Evolutionary conservation across 2,888 invertebrate genomes (phyloP).

Genomic region (Allophyes oxyacanthae): DNA sequence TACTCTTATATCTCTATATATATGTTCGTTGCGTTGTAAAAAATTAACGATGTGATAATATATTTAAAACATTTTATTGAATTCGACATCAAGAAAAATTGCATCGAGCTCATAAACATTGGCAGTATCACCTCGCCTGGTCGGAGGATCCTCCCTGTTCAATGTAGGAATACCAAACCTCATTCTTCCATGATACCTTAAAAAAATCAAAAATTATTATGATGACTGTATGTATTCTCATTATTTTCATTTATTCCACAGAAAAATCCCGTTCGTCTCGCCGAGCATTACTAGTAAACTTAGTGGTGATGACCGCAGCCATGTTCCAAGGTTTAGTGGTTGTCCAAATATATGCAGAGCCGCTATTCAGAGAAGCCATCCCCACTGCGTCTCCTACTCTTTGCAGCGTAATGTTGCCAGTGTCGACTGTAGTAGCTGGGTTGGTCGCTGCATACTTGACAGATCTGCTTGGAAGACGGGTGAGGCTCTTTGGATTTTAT

Average conservation of each 20-base stretch:
- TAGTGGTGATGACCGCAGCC: slow-evolving; percentile 64
- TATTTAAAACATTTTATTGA: too few relatives aligned
- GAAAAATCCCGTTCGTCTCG: slow-evolving; percentile 73
- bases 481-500: slow-evolving; percentile 55
- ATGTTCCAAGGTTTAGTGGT: slow-evolving; percentile 77
- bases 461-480: slow-evolving; percentile 74
- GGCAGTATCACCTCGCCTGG: too few relatives aligned
- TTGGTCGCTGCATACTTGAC: slow-evolving; percentile 71
- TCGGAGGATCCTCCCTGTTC: too few relatives aligned
- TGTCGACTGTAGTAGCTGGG: slow-evolving; percentile 62
- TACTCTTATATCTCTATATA: too few relatives aligned
- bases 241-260: slow-evolving; percentile 48
- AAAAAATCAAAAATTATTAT: too few relatives aligned
- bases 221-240: too few relatives aligned
- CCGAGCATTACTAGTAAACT: slow-evolving; percentile 61
- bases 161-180: too few relatives aligned
- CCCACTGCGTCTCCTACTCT: slow-evolving; percentile 71
- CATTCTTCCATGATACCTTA: too few relatives aligned
- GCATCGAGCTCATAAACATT: too few relatives aligned
- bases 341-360: slow-evolving; percentile 77
- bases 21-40: too few relatives aligned
- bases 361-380: slow-evolving; percentile 71
- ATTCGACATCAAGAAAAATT: too few relatives aligned
- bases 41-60: too few relatives aligned
- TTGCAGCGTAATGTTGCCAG: slow-evolving; percentile 69